These are phyloP conservation scores for Tiliqua scincoides DNA, from an alignment of 2,113 vertebrate species.

Conservation along the genomic window DNA sequence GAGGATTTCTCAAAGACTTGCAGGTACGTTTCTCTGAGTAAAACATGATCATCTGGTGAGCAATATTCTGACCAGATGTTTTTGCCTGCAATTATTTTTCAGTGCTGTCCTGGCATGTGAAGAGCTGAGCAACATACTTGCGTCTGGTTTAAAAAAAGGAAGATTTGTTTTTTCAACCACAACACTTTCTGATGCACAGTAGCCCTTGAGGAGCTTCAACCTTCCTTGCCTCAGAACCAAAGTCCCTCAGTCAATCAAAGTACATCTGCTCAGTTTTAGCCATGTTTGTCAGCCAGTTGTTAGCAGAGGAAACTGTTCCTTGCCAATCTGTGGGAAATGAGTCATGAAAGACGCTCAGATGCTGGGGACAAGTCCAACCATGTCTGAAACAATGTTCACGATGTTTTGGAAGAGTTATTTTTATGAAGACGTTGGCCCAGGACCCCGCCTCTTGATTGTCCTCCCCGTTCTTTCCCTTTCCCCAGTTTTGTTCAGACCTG, in stretches of 20 bases:
- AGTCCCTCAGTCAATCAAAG: constrained; percentile 32
- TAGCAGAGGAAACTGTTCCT: constrained; percentile 71
- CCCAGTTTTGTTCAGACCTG: constrained; percentile 59
- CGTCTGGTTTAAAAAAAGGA: background rate
- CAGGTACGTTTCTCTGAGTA: background rate
- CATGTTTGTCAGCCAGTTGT: constrained; percentile 41
- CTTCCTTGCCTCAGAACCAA: constrained; percentile 20
- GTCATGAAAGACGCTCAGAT: constrained; percentile 69
- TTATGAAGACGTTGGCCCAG: constrained; percentile 70
- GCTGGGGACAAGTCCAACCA: constrained; percentile 56
- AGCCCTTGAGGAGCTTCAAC: constrained; percentile 24
- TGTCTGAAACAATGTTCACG: constrained; percentile 70
- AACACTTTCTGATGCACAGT: constrained; percentile 31
- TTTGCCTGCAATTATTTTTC: constrained; percentile 28
- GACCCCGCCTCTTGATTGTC: constrained; percentile 64
- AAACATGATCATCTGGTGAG: constrained; percentile 50
- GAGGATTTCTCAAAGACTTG: constrained; percentile 27
- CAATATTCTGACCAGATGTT: constrained; percentile 62
- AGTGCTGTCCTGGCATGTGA: constrained; percentile 49
- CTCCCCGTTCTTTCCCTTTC: constrained; percentile 49
- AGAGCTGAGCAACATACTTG: constrained; percentile 1
- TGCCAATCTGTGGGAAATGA: constrained; percentile 63
- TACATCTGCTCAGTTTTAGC: constrained; percentile 29
- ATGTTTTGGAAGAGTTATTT: constrained; percentile 75
- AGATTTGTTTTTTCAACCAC: background rate